Conservation (phyloP, 2,888 invertebrate genomes). For the Cactoblastis cactorum region DNA sequence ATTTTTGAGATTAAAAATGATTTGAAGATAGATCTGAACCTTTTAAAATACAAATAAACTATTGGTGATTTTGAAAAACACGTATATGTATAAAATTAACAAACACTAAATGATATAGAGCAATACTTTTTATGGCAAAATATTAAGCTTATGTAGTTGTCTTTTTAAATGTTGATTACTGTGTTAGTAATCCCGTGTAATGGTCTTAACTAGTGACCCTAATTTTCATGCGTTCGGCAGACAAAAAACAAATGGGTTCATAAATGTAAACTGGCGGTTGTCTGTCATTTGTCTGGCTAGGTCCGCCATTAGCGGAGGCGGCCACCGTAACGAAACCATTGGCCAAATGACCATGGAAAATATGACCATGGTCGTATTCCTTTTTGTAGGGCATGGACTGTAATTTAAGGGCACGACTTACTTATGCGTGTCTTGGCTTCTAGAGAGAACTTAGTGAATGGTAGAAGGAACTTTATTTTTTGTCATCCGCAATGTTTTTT, state of each 20-base stretch:
- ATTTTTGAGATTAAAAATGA: no score
- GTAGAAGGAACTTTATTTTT: no score
- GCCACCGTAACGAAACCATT: slow-evolving; percentile 8
- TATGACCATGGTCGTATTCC: neutral
- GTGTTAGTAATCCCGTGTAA: neutral
- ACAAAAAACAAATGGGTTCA: slow-evolving; percentile 1
- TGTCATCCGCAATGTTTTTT: no score
- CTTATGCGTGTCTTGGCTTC: neutral
- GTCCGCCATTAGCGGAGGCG: slow-evolving; percentile 6
- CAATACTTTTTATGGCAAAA: no score
- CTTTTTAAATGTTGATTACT: no score
- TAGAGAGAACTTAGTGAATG: no score
- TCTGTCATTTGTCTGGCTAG: slow-evolving; percentile 14
- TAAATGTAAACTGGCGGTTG: slow-evolving; percentile 4
- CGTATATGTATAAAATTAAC: no score
- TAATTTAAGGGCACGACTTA: neutral
- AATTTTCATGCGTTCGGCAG: neutral
- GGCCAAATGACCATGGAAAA: slow-evolving; percentile 4
- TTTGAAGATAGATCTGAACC: no score
- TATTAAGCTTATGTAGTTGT: no score
- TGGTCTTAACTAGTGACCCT: neutral
- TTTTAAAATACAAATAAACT: no score
- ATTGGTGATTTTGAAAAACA: no score
- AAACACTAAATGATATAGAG: no score
- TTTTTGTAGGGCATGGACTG: neutral